Evolutionary conservation across 1,140 invertebrate genomes (phyloP), one percentile per base, ranked within the genome.

Genomic region (Brachionus rubens): DNA sequence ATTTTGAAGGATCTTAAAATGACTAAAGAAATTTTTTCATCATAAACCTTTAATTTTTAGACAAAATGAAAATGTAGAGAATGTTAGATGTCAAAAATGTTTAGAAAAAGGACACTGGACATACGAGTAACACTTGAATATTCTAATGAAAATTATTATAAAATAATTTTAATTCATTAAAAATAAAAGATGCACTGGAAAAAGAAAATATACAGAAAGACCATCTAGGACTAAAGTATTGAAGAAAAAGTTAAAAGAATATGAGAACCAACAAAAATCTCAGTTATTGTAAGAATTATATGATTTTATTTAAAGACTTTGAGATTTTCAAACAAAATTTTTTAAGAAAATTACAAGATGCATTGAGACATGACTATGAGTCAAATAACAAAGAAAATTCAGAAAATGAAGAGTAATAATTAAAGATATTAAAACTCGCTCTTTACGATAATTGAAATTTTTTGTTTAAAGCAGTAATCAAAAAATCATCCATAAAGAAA

Each of bases 91-190:
- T 82, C 92, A 95, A 81, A 96, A 94, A 85, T 96, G 93, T 82
- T 84, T 94, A 46, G 90, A 94, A 82, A 89, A 89, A 80, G 92
- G 92, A 0, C 93, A 96, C 81, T 95, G 92, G 91, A 93, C 91
- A 68, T 96, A 92, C 79, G 91, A 94, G 82, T 65, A 43, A 65
- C n/a, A n/a, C n/a, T n/a, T n/a, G n/a, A 40, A 9, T 36, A 21
- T 16, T 19, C 33, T 3, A 4, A 3, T 4, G 1, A 1, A 30
- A 5, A 28, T 26, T 54, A 19, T 16, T 48, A 24, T 24, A 40
- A 59, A 19, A 30, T 16, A 9, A 16, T 59, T 19, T n/a, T 0
- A 36, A 36, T 59, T 41, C 10, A 59, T 16, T 36, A 16, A 40
- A 21, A 3, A 43, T 43, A 19, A 36, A 10, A 65, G 59, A 65